Evolutionary conservation across 1,140 invertebrate genomes (phyloP).

Genomic region (Heliconius melpomene): DNA sequence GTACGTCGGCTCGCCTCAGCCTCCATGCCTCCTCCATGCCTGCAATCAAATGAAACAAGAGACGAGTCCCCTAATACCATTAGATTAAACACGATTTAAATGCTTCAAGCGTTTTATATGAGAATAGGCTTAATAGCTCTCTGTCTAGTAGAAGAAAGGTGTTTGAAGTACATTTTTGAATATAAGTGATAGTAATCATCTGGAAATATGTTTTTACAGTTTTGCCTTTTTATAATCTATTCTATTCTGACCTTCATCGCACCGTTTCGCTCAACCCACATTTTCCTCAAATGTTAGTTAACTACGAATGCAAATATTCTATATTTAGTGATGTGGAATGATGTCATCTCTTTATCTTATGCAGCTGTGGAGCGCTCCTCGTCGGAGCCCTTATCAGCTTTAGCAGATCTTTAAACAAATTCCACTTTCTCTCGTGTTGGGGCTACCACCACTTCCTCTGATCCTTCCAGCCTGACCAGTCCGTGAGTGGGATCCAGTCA

Average conservation of each 20-base stretch:
- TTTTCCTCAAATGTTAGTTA: background rate
- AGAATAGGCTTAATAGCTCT: no score
- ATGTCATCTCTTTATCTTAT: background rate
- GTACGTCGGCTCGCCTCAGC: constrained; percentile 16
- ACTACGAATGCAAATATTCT: background rate
- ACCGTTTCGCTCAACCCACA: background rate
- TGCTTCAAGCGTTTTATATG: no score
- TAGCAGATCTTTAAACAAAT: background rate
- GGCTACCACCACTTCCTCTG: background rate
- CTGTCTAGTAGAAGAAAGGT: no score
- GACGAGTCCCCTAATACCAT: no score
- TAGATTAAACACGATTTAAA: no score
- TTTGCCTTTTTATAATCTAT: background rate
- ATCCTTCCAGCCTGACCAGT: background rate
- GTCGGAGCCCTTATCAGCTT: background rate
- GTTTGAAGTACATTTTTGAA: no score
- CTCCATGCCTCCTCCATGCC: no score
- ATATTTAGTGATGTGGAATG: background rate
- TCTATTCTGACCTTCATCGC: background rate
- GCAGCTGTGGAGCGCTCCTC: background rate
- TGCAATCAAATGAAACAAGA: no score
- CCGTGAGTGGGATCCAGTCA: no score
- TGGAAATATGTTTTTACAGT: background rate
- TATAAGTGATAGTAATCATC: no score
- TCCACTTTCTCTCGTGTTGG: background rate